Evolutionary conservation across 2,888 invertebrate genomes (phyloP), one percentile per base, ranked within the genome.

Genomic region (Anthophora plumipes): DNA sequence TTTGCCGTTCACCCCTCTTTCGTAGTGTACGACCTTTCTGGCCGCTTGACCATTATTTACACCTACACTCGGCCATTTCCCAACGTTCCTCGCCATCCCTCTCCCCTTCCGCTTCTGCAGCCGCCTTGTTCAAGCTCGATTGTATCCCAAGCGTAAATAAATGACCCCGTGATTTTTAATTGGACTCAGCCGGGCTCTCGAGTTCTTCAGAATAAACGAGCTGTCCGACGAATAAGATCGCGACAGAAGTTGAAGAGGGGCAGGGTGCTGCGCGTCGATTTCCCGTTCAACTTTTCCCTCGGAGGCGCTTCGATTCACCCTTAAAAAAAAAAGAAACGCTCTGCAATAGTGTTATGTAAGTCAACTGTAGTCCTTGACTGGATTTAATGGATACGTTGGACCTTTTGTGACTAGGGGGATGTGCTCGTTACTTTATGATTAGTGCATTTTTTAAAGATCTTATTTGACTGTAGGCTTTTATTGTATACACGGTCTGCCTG

Each of bases 111-210:
- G 31, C 31, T 31, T 31, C 31, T 31, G 31, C 31, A 3, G 31
- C 60, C 43, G 39, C 77, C 80, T 76, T 78, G 77, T 70, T 66
- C 80, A 71, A 77, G 61, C 82, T 83, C 86, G 88, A 89, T 88
- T 81, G 82, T 88, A 89, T 86, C 85, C 85, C 77, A 66, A 80
- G 85, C 85, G 85, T 80, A 87, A 87, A 89, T 84, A 87, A 87
- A 88, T 88, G 86, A 83, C 88, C 88, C 82, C 83, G 87, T 85
- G 85, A 89, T 90, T 89, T 90, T 90, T 90, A 89, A 89, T 90
- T 89, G 85, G 87, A 82, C 80, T 66, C 72, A 59, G 74, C 50
- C 75, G 66, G 59, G 73, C 74, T 74, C 73, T 57, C 71, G 60
- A 63, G 68, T 76, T 66, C 68, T 70, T 59, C 61, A 77, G 75